A percentile compares a stretch with the other conserved stretches of the same genome.
phyloP scores from a whole-genome alignment of 2,888 invertebrate species.

The Habrosyne pyritoides region DNA sequence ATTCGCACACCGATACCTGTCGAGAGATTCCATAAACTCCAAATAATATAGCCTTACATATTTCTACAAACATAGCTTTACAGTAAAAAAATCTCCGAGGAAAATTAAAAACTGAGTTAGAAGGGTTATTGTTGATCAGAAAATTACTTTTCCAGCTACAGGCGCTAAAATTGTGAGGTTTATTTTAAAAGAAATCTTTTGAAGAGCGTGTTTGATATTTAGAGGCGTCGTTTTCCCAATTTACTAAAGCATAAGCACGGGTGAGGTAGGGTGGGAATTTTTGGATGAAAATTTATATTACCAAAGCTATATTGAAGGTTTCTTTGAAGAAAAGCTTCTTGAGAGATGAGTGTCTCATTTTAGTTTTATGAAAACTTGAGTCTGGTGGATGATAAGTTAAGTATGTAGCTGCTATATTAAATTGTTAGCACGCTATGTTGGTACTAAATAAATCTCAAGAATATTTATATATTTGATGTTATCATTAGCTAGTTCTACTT shows the following conservation, averaged over 20 bases:
- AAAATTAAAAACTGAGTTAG: slow-evolving; percentile 10
- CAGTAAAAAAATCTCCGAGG: not conserved
- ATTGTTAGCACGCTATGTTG: not conserved
- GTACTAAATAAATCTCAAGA: not conserved
- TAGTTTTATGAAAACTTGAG: not conserved
- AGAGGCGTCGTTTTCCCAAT: slow-evolving; percentile 11
- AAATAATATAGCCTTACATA: slow-evolving; percentile 24
- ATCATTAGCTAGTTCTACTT: too few species aligned
- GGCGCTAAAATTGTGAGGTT: not conserved
- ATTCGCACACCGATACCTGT: slow-evolving; percentile 22
- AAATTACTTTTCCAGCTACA: slow-evolving; percentile 5
- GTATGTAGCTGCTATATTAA: not conserved
- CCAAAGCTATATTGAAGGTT: not conserved
- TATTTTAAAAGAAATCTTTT: slow-evolving; percentile 8
- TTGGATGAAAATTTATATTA: slow-evolving; percentile 3
- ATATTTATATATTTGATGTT: too few species aligned
- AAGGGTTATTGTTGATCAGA: slow-evolving; percentile 11
- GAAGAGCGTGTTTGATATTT: slow-evolving; percentile 10
- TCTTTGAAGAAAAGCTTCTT: slow-evolving; percentile 4
- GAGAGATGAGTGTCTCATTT: not conserved
- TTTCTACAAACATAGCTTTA: slow-evolving; percentile 19
- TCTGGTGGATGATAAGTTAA: not conserved
- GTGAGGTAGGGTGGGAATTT: slow-evolving; percentile 4
- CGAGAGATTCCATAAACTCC: slow-evolving; percentile 19
- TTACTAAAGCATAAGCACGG: slow-evolving; percentile 11